These are phyloP conservation scores for Anodontia alba DNA, from an alignment of 2,888 invertebrate genomes.

Conservation along the genomic window DNA sequence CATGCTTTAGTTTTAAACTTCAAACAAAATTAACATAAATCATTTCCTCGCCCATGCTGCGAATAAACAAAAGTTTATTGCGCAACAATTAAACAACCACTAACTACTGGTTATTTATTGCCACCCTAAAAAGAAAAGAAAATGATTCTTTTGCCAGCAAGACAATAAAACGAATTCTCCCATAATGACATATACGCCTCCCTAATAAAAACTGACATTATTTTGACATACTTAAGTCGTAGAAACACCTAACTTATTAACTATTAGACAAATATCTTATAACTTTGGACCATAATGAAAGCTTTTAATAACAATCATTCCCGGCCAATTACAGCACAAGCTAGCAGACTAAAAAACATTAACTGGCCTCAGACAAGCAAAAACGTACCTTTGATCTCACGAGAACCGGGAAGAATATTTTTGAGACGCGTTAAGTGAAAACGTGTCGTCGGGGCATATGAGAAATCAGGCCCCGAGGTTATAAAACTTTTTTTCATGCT, in stretches of 20 bases:
- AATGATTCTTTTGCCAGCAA: slow-evolving; percentile 41
- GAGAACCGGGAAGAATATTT: no score
- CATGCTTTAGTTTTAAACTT: slow-evolving; percentile 15
- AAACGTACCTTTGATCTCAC: no score
- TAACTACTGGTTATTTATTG: slow-evolving; percentile 50
- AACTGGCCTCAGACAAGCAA: no score
- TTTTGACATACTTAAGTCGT: slow-evolving; percentile 26
- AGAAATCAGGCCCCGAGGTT: no score
- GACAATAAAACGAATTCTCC: slow-evolving; percentile 53
- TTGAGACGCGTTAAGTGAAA: no score
- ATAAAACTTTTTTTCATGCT: no score
- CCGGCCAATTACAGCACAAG: background rate
- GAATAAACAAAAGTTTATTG: slow-evolving; percentile 1
- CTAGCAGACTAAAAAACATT: no score
- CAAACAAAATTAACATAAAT: slow-evolving; percentile 43
- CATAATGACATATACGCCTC: slow-evolving; percentile 55
- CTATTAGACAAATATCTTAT: slow-evolving; percentile 12
- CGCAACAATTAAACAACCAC: slow-evolving; percentile 44
- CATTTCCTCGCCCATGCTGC: slow-evolving; percentile 27
- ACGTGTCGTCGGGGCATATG: no score
- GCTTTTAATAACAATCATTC: slow-evolving; percentile 10
- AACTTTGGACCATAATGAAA: background rate
- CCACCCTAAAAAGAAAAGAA: slow-evolving; percentile 36
- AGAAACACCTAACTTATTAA: slow-evolving; percentile 11
- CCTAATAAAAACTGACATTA: slow-evolving; percentile 50